Percentiles rank a stretch among this genome's conserved stretches.
Conservation (phyloP, 2,888 invertebrate species). For the Synergus japonicus region DNA sequence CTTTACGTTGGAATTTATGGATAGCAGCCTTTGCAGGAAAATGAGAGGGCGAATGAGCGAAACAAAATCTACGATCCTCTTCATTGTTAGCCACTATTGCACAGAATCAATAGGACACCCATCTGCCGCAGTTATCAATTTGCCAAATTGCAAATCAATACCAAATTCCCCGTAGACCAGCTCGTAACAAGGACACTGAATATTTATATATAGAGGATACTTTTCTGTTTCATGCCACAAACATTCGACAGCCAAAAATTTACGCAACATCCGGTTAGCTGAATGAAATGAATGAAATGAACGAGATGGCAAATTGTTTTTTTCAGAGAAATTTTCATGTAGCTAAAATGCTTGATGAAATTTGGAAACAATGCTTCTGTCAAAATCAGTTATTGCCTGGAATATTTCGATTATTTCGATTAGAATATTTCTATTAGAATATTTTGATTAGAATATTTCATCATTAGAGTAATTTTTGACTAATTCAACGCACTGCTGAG, state of each 20-base stretch:
- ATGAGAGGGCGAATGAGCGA: conserved; percentile 10
- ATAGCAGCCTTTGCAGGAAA: background rate
- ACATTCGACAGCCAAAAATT: conserved; percentile 43
- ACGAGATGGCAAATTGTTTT: background rate
- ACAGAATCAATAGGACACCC: conserved; percentile 62
- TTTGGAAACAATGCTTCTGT: background rate
- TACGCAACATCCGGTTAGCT: conserved; percentile 41
- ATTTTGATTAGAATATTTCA: background rate
- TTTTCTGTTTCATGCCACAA: conserved; percentile 45
- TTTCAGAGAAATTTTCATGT: conserved; percentile 5
- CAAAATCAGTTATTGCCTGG: background rate
- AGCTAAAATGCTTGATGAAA: background rate
- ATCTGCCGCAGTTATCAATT: conserved; percentile 73
- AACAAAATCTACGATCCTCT: conserved; percentile 18
- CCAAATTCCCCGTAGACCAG: conserved; percentile 55
- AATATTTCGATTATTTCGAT: no score
- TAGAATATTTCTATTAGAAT: no score
- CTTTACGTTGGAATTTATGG: conserved; percentile 5
- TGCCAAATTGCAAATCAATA: conserved; percentile 74
- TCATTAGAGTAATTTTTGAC: background rate
- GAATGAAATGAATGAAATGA: conserved; percentile 26
- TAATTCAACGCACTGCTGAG: background rate
- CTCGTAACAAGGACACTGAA: conserved; percentile 50
- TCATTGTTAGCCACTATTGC: conserved; percentile 43
- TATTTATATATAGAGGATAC: conserved; percentile 45